Conservation (phyloP, 2,888 invertebrate species). For the Andrena flavipes region DNA sequence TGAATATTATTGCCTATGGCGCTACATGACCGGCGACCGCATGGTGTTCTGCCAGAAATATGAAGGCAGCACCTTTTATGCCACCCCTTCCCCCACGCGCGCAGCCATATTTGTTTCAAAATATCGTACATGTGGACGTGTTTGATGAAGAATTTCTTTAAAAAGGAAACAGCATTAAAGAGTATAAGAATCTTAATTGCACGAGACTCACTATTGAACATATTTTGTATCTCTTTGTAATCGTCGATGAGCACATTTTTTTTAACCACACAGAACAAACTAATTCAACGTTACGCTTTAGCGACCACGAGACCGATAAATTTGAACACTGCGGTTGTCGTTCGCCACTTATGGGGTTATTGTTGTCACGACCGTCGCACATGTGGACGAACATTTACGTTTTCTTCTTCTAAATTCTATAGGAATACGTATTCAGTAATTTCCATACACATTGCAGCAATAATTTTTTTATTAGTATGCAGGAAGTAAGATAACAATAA, state of each 20-base stretch:
- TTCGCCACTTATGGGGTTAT: conserved; percentile 27
- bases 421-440: background rate
- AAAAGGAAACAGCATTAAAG: background rate
- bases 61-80: conserved; percentile 66
- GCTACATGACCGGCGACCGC: conserved; percentile 80
- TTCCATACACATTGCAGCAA: background rate
- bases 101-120: conserved; percentile 75
- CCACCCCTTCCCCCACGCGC: conserved; percentile 26
- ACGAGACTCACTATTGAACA: conserved; percentile 1
- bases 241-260: conserved; percentile 22
- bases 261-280: conserved; percentile 57
- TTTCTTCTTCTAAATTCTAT: background rate
- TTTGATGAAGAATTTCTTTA: background rate
- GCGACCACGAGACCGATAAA: conserved; percentile 48
- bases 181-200: background rate
- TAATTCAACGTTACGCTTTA: conserved; percentile 42
- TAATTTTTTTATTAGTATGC: background rate
- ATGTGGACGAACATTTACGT: background rate
- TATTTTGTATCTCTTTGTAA: conserved; percentile 5
- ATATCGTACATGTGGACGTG: conserved; percentile 71
- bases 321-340: conserved; percentile 51
- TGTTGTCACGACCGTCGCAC: conserved; percentile 29
- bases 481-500: background rate
- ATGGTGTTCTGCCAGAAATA: conserved; percentile 79
- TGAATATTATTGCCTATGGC: conserved; percentile 84